Evolutionary conservation across 2,797 vertebrate species (phyloP), one percentile per base, ranked within the genome.

Genomic region (Ctenopoma kingsleyae): DNA sequence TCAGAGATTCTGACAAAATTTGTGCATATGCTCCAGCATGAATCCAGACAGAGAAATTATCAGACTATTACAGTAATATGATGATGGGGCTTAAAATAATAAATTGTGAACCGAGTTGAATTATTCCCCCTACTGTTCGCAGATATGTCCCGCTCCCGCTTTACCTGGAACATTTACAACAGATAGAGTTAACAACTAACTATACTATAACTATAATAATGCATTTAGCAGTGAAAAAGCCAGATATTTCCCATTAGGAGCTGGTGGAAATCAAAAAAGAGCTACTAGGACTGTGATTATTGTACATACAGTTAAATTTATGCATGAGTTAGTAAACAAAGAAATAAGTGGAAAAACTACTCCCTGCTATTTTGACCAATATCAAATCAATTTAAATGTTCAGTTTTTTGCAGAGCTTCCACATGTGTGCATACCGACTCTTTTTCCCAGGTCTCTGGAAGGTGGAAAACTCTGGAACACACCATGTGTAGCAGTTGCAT

Each of bases 381-480:
- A 16, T 12, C 30, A 44, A 76, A 71, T 59, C 50, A 48, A 27
- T 66, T 5, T 0, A 5, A 50, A 27, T 48, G 46, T 78, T 76
- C 61, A 35, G 56, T 68, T 64, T 50, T 48, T 69, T 71, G 49
- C 43, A 3, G 51, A 27, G 62, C 65, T 74, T 80, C 78, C 80
- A 84, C 72, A 76, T 84, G 81, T 88, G 81, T 75, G 44, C n/a
- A 5, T 11, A 16, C 13, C 6, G 36, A 75, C n/a, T 61, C 30
- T n/a, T 35, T 15, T 74, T 84, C 79, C 58, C 82, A 62, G 62
- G 27, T 74, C 66, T 74, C 8, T 57, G 61, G 55, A 79, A 80
- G 74, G 67, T 64, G 76, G 77, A 84, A 81, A 67, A 58, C 46
- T 63, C 71, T 80, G 84, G 68, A 84, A 54, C 40, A 0, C 49